phyloP scores from a whole-genome alignment of 1,140 invertebrate genomes.

The Brachionus rubens region DNA sequence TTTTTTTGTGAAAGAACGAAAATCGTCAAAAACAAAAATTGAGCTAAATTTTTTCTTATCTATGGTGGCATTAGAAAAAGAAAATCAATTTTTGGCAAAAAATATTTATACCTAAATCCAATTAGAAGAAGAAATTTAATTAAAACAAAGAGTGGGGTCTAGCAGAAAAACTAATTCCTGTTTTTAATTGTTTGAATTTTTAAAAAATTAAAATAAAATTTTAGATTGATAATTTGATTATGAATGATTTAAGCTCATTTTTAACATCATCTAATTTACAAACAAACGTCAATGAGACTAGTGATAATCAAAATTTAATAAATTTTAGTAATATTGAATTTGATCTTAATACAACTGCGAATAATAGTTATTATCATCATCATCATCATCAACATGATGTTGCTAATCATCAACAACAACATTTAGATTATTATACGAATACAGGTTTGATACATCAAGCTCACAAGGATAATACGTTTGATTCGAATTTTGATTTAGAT shows the following conservation, averaged over 20 bases:
- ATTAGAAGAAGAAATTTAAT: constrained; percentile 7
- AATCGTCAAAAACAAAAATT: constrained; percentile 25
- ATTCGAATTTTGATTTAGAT: constrained; percentile 7
- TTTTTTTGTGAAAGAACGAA: no score
- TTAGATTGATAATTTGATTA: constrained; percentile 23
- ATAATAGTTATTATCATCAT: no score
- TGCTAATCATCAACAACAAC: no score
- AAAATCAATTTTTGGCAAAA: constrained; percentile 4
- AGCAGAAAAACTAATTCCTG: background rate
- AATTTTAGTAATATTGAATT: constrained; percentile 25
- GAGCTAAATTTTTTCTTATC: background rate
- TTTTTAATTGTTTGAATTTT: background rate
- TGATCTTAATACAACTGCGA: background rate
- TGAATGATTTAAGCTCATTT: constrained; percentile 42
- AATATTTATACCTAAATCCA: background rate
- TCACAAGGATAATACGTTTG: background rate
- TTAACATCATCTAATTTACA: constrained; percentile 33
- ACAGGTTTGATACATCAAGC: no score
- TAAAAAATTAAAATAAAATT: background rate
- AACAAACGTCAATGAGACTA: background rate
- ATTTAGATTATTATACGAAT: no score
- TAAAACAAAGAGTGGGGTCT: no score
- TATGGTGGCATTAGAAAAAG: no score
- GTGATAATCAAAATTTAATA: background rate
- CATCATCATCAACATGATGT: no score